Evolutionary conservation across 2,113 vertebrate species (phyloP).

Genomic region (Oenanthe oenanthe): DNA sequence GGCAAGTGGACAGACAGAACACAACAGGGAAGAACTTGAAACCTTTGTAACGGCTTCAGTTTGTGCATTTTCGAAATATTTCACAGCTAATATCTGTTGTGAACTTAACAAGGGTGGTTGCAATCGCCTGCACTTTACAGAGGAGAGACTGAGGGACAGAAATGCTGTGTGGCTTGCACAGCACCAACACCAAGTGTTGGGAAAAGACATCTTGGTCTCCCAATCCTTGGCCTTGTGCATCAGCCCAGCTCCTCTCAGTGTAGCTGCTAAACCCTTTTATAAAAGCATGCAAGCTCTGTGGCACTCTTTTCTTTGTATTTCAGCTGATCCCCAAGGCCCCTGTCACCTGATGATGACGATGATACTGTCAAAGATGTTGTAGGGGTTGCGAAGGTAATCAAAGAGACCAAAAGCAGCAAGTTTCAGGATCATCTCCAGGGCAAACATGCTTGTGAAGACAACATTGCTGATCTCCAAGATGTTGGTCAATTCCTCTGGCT

Average conservation of each 20-base stretch:
- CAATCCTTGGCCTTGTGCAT: background rate
- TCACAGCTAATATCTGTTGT: background rate
- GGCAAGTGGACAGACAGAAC: background rate
- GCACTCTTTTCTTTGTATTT: background rate
- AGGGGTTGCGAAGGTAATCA: conserved; percentile 92
- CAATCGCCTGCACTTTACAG: background rate
- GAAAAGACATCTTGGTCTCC: background rate
- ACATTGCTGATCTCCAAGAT: conserved; percentile 98
- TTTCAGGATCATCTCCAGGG: conserved; percentile 97
- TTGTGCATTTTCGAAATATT: background rate
- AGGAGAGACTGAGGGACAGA: background rate
- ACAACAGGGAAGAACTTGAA: background rate
- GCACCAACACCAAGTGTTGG: background rate
- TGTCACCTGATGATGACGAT: conserved; percentile 97
- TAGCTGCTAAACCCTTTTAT: background rate
- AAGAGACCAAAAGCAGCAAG: conserved; percentile 93
- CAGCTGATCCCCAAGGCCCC: background rate
- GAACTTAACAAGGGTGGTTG: background rate
- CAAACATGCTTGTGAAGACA: conserved; percentile 99
- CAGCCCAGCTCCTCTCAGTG: background rate
- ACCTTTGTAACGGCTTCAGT: background rate
- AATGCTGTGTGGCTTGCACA: background rate
- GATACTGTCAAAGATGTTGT: conserved; percentile 95
- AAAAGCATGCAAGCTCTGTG: background rate
- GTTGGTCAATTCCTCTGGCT: conserved; percentile 97